Base-by-base conservation (phyloP, 2,113 vertebrate species). In the Setophaga kirtlandii region DNA sequence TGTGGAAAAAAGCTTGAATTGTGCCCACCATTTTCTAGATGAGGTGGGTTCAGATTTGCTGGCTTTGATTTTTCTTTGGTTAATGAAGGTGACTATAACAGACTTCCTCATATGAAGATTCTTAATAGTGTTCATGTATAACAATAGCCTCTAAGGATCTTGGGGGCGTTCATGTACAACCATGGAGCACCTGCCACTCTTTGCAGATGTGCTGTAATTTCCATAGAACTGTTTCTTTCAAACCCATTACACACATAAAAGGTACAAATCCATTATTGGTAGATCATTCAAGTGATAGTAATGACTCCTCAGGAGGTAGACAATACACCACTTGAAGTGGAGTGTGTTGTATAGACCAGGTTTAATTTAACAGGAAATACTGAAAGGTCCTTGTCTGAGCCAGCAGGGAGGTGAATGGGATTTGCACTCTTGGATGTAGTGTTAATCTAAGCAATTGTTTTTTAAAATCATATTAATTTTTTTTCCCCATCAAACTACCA, bases 141-240 rank as follows among this genome's bases (percentile, higher is more conserved):
- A 58, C 78, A 85, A 94, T 77, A 82, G 18, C 42, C 87, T 76
- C 95, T 67, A 83, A 96, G 96, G 91, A 87, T 87, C 81, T 90
- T 20, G 56, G 69, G 77, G 96, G 86, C 10, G 5, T 74, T 79
- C 87, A 94, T 86, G 79, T 73, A 86, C 92, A 97, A 93, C 93
- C 80, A 83, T n/a, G 25, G 42, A 89, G 87, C 92, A 93, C 75
- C 68, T 96, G 84, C 3, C 0, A 0, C 31, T 77, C 95, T 95
- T 95, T 46, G 22, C 95, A 96, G 90, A 64, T 75, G 73, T 47
- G 31, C 39, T 90, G 76, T 53, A 64, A 87, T 97, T 96, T 96
- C 90, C 81, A 68, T 68, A 90, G 92, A 93, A 65, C 83, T 15
- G 9, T 93, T 97, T 96, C 91, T 95, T 97, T 96, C 89, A 96